phyloP scores from a whole-genome alignment of 2,888 invertebrate genomes.

The Caenorhabditis sp. region DNA sequence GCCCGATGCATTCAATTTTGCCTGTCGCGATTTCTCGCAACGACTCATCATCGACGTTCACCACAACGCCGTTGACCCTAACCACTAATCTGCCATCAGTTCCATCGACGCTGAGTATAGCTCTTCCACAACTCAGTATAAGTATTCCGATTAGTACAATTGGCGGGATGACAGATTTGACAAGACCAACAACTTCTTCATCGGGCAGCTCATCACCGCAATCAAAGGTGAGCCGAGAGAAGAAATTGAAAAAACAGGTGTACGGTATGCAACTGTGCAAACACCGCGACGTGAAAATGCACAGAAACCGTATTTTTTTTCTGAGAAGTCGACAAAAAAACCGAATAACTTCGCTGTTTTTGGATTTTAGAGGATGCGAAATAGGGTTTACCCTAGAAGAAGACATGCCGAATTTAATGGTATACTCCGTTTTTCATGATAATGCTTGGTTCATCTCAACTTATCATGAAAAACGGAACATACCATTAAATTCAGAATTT shows the following conservation, averaged over 20 bases:
- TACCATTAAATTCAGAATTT: no score
- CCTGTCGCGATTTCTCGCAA: conserved; percentile 48
- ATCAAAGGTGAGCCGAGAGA: background rate
- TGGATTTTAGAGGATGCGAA: no score
- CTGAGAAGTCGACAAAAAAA: no score
- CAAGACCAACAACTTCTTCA: background rate
- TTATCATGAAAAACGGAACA: no score
- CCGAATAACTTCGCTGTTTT: no score
- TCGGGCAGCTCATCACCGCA: background rate
- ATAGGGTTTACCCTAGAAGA: no score
- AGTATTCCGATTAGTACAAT: conserved; percentile 31
- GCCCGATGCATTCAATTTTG: conserved; percentile 49
- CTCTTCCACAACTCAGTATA: conserved; percentile 9
- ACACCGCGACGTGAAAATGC: background rate
- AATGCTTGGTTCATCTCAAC: no score
- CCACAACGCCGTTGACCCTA: conserved; percentile 17
- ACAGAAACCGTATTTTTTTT: no score
- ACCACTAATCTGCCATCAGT: conserved; percentile 17
- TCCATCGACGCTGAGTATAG: conserved; percentile 18
- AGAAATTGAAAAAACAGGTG: background rate
- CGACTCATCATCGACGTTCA: conserved; percentile 13
- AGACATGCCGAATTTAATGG: no score
- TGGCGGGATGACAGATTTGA: conserved; percentile 12
- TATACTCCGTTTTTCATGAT: no score
- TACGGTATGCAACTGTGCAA: background rate